Base-by-base conservation (phyloP, 1,140 invertebrate genomes). In the Caenorhabditis tropicalis region DNA sequence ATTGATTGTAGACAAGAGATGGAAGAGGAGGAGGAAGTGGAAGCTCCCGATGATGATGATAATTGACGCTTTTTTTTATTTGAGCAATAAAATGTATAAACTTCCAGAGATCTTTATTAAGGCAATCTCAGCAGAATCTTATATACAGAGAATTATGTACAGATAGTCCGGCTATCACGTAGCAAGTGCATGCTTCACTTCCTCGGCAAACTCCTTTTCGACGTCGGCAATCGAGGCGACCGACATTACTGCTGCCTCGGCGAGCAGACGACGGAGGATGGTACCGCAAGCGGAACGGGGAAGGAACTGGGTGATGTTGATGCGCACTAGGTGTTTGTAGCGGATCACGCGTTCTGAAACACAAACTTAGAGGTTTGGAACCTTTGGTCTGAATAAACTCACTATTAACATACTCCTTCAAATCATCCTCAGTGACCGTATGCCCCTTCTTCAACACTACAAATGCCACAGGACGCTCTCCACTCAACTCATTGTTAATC, bases 381-480 rank as follows among this genome's bases (percentile, higher is more conserved):
- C 36, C 43, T 43, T 19, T 43, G 36, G 12, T 79, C 31, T 31
- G 29, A 49, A 81, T 12, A 31, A 21, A 48, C 79, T 53, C 19
- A 82, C 81, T 58, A 29, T 82, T 82, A 10, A 82, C 81, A 21
- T 56, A 82, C 24, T 82, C 81, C 29, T 56, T 60, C 33, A 82
- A 43, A 19, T 82, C 81, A 10, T 82, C 81, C 36, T 60, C 53
- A 4, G 81, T 39, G 10, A 21, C 51, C 7, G 15, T n/a, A 0
- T 39, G 31, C 10, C 49, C 49, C 16, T 56, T 43, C 27, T 82
- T 82, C 21, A 82, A 27, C 3, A 82, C 81, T 12, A 60, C 81
- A 82, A 56, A 82, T 19, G 81, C 81, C 10, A 82, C 53, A 5
- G 81, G 81, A 43, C 81, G 24, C 16, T 82, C 81, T 58, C 81